These are phyloP conservation scores for Hirundo rustica DNA, from an alignment of 2,797 vertebrate genomes.

Conservation along the genomic window DNA sequence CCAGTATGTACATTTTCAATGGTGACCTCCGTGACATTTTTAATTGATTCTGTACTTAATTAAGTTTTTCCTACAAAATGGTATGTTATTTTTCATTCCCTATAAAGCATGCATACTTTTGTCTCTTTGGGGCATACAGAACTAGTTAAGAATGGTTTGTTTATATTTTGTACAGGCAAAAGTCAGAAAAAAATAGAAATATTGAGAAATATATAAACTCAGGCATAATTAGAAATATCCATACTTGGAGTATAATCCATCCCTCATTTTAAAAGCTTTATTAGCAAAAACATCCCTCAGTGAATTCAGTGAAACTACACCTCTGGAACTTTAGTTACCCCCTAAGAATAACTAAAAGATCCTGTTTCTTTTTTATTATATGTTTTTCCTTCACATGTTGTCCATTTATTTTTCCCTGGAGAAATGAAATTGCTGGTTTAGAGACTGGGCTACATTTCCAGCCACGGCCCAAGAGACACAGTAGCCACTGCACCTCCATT, in stretches of 20 bases:
- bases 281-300: background rate
- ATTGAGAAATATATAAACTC: constrained; percentile 40
- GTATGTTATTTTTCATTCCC: background rate
- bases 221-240: constrained; percentile 36
- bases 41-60: background rate
- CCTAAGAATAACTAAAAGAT: background rate
- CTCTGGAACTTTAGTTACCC: background rate
- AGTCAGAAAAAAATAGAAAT: constrained; percentile 46
- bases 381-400: background rate
- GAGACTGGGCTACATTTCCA: background rate
- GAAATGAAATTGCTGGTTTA: background rate
- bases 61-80: background rate
- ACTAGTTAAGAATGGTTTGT: background rate
- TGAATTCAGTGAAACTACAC: background rate
- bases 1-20: background rate
- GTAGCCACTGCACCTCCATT: background rate
- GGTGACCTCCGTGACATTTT: background rate
- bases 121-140: background rate
- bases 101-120: background rate
- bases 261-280: background rate
- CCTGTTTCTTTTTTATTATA: background rate
- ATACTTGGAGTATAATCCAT: background rate
- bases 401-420: background rate
- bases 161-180: constrained; percentile 4
- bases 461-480: background rate